A percentile compares a stretch with the other conserved stretches of the same genome.
Evolutionary conservation across 37 sponge, comb jelly and placozoan species (phyloP).

Genomic region (Crambe crambe): DNA sequence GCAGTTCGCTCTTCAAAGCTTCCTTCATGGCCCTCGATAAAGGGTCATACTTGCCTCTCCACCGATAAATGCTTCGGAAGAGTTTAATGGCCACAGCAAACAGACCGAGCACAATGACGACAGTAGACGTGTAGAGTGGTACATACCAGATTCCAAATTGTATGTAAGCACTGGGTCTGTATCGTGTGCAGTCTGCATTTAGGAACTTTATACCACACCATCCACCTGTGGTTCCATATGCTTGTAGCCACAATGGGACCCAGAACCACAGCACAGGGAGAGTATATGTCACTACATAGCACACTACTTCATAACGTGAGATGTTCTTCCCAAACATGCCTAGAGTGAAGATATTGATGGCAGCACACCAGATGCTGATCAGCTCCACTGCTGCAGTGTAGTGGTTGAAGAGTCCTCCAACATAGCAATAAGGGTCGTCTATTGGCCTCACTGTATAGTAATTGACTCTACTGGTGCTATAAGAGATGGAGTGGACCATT

Average conservation of each 20-base stretch:
- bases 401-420: constrained; percentile 34
- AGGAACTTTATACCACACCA: constrained; percentile 22
- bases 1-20: constrained; percentile 4
- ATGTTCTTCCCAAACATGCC: background rate
- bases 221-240: constrained; percentile 19
- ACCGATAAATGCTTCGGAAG: background rate
- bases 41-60: background rate
- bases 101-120: background rate
- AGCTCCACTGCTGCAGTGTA: constrained; percentile 17
- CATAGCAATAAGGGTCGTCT: constrained; percentile 32
- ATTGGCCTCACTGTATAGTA: constrained; percentile 17
- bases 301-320: constrained; percentile 4
- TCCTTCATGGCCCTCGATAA: background rate
- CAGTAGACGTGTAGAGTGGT: constrained; percentile 22
- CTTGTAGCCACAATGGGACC: constrained; percentile 16
- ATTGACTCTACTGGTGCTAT: constrained; percentile 21
- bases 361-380: constrained; percentile 21
- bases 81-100: background rate
- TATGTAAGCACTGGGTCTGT: background rate
- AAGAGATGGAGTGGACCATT: constrained; percentile 32
- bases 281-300: background rate
- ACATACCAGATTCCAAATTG: constrained; percentile 46
- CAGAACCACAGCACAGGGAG: constrained; percentile 32
- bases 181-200: constrained; percentile 10
- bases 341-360: constrained; percentile 4